Conservation (phyloP, 2,797 vertebrate species). For the Pseudocheirus occidentalis region DNA sequence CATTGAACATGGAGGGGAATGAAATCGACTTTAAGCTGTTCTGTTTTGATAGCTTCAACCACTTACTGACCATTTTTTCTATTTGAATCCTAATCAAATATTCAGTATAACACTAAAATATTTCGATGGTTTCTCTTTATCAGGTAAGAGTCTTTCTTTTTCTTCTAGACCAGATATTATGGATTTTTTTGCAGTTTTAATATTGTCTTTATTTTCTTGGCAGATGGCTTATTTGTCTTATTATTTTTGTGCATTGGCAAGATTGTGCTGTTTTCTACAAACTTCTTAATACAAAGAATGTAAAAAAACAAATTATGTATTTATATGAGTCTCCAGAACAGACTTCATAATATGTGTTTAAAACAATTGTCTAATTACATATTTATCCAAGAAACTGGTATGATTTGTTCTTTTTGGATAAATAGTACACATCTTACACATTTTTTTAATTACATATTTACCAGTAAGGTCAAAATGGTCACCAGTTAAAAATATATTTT, state of each 20-base stretch:
- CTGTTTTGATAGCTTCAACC: neutral
- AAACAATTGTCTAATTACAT: constrained; percentile 70
- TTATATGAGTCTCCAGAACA: constrained; percentile 52
- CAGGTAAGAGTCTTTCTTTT: constrained; percentile 51
- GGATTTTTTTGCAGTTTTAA: constrained; percentile 58
- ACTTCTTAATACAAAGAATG: constrained; percentile 67
- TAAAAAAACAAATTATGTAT: constrained; percentile 58
- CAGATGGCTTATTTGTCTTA: constrained; percentile 76
- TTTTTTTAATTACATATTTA: constrained; percentile 64
- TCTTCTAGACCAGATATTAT: constrained; percentile 35
- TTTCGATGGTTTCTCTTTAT: neutral
- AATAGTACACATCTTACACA: constrained; percentile 49
- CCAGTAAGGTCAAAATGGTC: constrained; percentile 33
- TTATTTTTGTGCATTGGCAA: constrained; percentile 69
- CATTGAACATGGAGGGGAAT: neutral
- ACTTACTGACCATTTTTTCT: neutral
- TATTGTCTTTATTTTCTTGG: constrained; percentile 66
- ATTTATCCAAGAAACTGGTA: constrained; percentile 56
- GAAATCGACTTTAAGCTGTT: neutral
- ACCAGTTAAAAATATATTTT: constrained; percentile 40
- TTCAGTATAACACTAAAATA: neutral
- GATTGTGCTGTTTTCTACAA: constrained; percentile 62
- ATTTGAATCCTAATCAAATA: neutral
- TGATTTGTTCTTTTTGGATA: constrained; percentile 60
- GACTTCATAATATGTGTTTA: constrained; percentile 60